These are phyloP conservation scores for Proteles cristata DNA, from an alignment of 2,113 vertebrate genomes.

Conservation along the genomic window DNA sequence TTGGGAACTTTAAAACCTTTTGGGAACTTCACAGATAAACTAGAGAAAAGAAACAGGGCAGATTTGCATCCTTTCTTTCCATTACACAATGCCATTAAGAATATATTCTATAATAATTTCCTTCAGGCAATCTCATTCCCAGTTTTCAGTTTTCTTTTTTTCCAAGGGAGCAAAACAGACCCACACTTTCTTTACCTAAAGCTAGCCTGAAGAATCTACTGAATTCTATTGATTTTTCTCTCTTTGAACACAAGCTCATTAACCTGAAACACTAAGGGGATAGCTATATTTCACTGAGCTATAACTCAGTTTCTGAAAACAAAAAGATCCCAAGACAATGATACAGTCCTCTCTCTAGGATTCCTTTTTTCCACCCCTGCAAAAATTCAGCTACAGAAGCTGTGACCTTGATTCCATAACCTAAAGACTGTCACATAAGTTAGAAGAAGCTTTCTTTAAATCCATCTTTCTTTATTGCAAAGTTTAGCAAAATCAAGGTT, in stretches of 20 bases:
- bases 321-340: constrained; percentile 37
- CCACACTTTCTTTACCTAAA: background rate
- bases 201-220: constrained; percentile 42
- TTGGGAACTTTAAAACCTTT: constrained; percentile 42
- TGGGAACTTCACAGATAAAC: constrained; percentile 22
- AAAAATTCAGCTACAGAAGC: background rate
- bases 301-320: constrained; percentile 47
- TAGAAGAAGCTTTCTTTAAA: background rate
- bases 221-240: constrained; percentile 70
- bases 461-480: background rate
- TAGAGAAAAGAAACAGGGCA: background rate
- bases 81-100: background rate
- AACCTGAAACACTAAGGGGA: constrained; percentile 58
- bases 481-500: background rate
- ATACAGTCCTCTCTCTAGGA: background rate
- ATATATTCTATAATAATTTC: background rate
- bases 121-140: background rate
- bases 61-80: background rate
- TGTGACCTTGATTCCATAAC: background rate
- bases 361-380: background rate
- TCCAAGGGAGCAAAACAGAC: constrained; percentile 38
- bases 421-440: background rate
- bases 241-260: constrained; percentile 71
- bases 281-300: constrained; percentile 53
- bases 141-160: background rate